Evolutionary conservation across 2,888 invertebrate genomes (phyloP).

Genomic region (Machimus rusticus): DNA sequence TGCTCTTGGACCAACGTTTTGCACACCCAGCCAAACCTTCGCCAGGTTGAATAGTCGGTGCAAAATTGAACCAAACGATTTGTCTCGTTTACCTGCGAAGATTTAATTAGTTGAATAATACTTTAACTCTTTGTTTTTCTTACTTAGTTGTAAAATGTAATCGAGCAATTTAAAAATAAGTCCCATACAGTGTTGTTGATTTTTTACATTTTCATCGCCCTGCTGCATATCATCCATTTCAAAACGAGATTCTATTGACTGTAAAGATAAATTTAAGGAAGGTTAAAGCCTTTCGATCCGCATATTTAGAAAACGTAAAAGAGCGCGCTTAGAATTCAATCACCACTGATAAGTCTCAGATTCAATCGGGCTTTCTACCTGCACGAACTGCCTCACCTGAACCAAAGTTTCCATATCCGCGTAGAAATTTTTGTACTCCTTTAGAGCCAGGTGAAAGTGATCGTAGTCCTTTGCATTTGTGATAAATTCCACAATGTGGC

Average conservation of each 20-base stretch:
- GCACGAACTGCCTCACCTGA: slow-evolving; percentile 53
- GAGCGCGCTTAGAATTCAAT: neutral
- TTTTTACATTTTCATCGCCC: slow-evolving; percentile 11
- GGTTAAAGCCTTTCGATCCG: neutral
- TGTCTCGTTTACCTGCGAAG: neutral
- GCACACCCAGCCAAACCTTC: neutral
- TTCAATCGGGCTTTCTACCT: neutral
- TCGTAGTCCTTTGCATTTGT: slow-evolving; percentile 53
- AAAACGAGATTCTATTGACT: neutral
- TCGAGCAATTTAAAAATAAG: slow-evolving; percentile 51
- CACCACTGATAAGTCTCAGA: no score
- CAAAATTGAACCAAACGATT: neutral
- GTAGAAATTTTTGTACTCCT: slow-evolving; percentile 54
- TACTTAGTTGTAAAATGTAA: slow-evolving; percentile 55
- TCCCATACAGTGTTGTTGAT: slow-evolving; percentile 15
- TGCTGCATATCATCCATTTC: neutral
- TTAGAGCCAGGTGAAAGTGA: slow-evolving; percentile 56
- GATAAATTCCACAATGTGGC: slow-evolving; percentile 59
- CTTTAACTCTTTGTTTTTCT: neutral
- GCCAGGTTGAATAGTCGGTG: neutral
- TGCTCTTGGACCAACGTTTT: slow-evolving; percentile 52
- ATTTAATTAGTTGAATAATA: neutral
- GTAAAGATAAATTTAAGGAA: neutral
- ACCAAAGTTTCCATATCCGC: slow-evolving; percentile 57
- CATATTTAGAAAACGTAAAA: neutral